Evolutionary conservation across 35 echinoderm and acorn worm species (phyloP), one percentile per base, ranked within the genome.

Genomic region (Anneissia japonica): DNA sequence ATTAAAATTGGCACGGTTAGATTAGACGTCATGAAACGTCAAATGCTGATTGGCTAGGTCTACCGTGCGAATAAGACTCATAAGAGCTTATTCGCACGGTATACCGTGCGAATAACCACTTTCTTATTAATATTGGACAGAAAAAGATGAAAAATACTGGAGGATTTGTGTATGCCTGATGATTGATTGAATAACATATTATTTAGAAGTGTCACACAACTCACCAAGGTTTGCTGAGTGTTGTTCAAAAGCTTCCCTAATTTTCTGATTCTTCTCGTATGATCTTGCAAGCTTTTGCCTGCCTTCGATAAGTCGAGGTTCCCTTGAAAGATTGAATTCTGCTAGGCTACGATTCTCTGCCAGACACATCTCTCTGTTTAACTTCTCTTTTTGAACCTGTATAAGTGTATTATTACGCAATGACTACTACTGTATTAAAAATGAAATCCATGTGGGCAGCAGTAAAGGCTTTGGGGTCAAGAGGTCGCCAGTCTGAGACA

Each of bases 241-340:
- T 76, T 75, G 79, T 23, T 91, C 90, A 55, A 94, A 94, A 35
- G 82, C 74, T 23, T 91, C 86, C 43, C 92, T 91, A 32, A 83
- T 26, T 51, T 79, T 85, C 31, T 79, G 80, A 30, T 86, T 87
- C 45, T 99, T 89, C 72, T 83, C 81, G 38, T 94, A 90, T 36
- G 85, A 81, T 38, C 26, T 83, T 0, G 83, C 83, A 4, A 94
- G 77, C 72, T 89, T 86, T 45, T 79, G 55, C 21, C 92, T 80
- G 0, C 86, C 84, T 45, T 93, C 92, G 34, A 55, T 75, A 23
- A 99, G 80, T 36, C 87, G 51, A 0, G 91, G 84, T 77, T 94
- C 92, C 40, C 92, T 85, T 10, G 96, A 99, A 36, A 99, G 72
- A 84, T 99, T 99, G 55, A 91, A 91, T 74, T 94, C 96, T 32